phyloP scores from a whole-genome alignment of 2,888 invertebrate genomes.

The Tenthredo mesomela region DNA sequence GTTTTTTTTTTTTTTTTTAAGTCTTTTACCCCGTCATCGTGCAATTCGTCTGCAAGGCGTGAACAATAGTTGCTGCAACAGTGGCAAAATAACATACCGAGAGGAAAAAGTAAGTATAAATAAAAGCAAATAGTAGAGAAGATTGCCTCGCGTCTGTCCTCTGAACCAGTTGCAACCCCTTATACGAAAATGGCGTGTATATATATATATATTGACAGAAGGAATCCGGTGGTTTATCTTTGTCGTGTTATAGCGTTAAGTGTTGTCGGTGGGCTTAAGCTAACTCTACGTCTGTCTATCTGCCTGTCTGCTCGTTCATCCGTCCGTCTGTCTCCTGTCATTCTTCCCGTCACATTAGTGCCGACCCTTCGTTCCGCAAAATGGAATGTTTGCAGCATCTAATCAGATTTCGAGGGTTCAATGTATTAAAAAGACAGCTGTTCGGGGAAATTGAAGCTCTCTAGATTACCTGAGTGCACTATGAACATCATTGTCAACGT shows the following conservation, averaged over 20 bases:
- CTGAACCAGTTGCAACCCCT: neutral
- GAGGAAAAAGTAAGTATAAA: neutral
- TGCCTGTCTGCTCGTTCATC: constrained; percentile 40
- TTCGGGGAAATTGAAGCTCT: constrained; percentile 13
- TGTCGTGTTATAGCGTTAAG: constrained; percentile 37
- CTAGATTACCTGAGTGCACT: constrained; percentile 29
- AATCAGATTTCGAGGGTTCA: constrained; percentile 68
- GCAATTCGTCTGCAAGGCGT: neutral
- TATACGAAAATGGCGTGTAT: neutral
- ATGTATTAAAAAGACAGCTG: constrained; percentile 67
- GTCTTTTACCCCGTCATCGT: neutral
- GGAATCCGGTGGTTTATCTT: constrained; percentile 25
- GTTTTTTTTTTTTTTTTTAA: neutral
- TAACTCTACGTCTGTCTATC: constrained; percentile 33
- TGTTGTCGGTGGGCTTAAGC: constrained; percentile 27
- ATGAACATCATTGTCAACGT: constrained; percentile 19
- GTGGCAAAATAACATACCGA: neutral
- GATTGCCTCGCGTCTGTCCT: constrained; percentile 39
- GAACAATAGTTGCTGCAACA: neutral
- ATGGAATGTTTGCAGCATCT: constrained; percentile 68
- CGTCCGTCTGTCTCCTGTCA: constrained; percentile 72
- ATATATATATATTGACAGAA: constrained; percentile 26
- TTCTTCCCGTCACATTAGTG: constrained; percentile 68
- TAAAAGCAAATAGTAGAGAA: neutral
- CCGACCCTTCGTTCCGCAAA: constrained; percentile 61